Conservation (phyloP, 2,888 invertebrate species). For the Cosmopolites sordidus region DNA sequence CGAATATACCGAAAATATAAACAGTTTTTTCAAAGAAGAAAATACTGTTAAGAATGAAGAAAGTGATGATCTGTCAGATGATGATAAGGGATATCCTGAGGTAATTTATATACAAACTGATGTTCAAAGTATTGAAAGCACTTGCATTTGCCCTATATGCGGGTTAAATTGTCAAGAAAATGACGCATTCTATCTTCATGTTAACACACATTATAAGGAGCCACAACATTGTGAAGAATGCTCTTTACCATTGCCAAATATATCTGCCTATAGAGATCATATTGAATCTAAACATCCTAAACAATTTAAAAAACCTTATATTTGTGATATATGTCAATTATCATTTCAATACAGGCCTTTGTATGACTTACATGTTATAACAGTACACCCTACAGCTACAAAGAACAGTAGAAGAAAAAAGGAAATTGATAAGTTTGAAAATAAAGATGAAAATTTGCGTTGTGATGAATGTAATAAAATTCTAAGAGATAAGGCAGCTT, state of each 20-base stretch:
- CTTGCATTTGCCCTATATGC: constrained; percentile 23
- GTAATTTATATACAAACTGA: constrained; percentile 21
- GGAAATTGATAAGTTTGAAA: constrained; percentile 7
- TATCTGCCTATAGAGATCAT: constrained; percentile 19
- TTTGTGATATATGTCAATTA: constrained; percentile 29
- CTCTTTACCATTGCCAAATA: constrained; percentile 12
- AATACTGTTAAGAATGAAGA: not conserved
- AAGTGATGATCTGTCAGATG: constrained; percentile 6
- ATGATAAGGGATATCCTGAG: constrained; percentile 15
- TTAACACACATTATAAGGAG: constrained; percentile 21
- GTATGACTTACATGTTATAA: constrained; percentile 31
- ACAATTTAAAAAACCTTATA: constrained; percentile 17
- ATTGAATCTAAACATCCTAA: constrained; percentile 19
- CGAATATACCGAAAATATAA: not conserved
- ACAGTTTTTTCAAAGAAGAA: constrained; percentile 1
- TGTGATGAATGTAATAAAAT: constrained; percentile 24
- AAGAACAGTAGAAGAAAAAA: constrained; percentile 4
- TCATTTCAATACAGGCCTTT: constrained; percentile 31
- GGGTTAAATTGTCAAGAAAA: constrained; percentile 16
- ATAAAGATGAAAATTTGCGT: constrained; percentile 2
- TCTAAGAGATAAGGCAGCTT: constrained; percentile 8
- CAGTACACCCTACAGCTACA: constrained; percentile 24
- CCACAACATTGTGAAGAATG: constrained; percentile 23
- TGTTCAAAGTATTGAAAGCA: not conserved
- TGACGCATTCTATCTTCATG: constrained; percentile 17